Percentiles rank a stretch among this genome's conserved stretches.
These are phyloP conservation scores for Branchellion lobata DNA, from an alignment of 2,888 invertebrate genomes.

Conservation along the genomic window DNA sequence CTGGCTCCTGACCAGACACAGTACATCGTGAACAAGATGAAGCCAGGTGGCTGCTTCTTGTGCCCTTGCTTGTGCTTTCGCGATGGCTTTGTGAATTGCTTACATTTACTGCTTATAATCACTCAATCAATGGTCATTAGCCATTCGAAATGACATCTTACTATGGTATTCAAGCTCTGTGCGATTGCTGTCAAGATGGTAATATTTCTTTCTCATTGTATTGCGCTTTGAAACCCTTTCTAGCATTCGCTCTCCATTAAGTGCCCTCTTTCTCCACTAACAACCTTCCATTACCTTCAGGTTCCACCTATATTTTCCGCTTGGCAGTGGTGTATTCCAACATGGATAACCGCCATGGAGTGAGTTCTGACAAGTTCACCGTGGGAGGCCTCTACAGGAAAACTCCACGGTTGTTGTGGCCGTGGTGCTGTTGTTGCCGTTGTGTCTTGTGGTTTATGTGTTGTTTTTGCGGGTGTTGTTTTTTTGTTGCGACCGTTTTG, in stretches of 20 bases:
- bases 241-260: too few relatives aligned
- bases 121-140: neutral
- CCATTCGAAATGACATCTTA: too few relatives aligned
- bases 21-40: slow-evolving; percentile 19
- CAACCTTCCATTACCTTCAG: too few relatives aligned
- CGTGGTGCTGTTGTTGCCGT: too few relatives aligned
- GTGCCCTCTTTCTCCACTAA: too few relatives aligned
- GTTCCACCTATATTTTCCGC: slow-evolving; percentile 26
- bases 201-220: too few relatives aligned
- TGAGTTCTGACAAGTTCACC: neutral
- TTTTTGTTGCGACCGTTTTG: too few relatives aligned
- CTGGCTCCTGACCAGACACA: neutral
- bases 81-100: neutral
- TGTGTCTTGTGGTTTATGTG: too few relatives aligned
- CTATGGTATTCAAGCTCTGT: too few relatives aligned
- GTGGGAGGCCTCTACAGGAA: slow-evolving; percentile 18
- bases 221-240: too few relatives aligned
- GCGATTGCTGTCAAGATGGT: too few relatives aligned
- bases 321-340: slow-evolving; percentile 32
- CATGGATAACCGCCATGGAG: slow-evolving; percentile 29
- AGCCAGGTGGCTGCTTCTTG: neutral
- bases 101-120: neutral
- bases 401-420: neutral
- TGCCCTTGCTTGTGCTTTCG: neutral
- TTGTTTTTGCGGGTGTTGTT: too few relatives aligned